Conservation (phyloP, 2,888 invertebrate species). For the Rhopalosiphum nymphaeae region DNA sequence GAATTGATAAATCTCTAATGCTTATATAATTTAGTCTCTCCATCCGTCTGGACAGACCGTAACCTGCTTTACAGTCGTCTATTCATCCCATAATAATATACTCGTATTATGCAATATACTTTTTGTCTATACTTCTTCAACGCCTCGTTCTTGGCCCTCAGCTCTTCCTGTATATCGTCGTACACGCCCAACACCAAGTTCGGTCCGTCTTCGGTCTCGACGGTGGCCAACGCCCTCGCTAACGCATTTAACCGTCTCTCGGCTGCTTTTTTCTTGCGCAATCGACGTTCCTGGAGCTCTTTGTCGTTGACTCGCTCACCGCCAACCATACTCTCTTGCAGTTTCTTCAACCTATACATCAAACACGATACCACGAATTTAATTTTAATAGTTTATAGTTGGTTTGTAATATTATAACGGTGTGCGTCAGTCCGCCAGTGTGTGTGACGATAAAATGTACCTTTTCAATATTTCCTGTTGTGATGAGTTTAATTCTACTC, state of each 20-base stretch:
- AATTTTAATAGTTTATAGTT: background rate
- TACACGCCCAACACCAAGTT: conserved; percentile 80
- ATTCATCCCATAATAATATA: background rate
- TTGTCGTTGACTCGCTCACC: conserved; percentile 82
- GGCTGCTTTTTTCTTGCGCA: conserved; percentile 78
- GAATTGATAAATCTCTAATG: background rate
- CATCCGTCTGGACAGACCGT: background rate
- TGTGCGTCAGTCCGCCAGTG: no score
- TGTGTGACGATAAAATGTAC: conserved; percentile 67
- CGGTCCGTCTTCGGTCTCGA: conserved; percentile 77
- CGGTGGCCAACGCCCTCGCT: conserved; percentile 70
- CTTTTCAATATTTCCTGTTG: conserved; percentile 72
- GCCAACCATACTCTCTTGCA: conserved; percentile 83
- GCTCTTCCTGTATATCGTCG: conserved; percentile 82
- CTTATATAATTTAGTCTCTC: background rate
- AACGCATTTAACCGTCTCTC: conserved; percentile 76
- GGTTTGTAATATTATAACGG: background rate
- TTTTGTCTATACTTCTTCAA: conserved; percentile 78
- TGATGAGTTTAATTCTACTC: conserved; percentile 68
- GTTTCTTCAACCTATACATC: conserved; percentile 73
- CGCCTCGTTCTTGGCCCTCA: conserved; percentile 79
- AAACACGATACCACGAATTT: background rate
- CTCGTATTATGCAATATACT: conserved; percentile 70
- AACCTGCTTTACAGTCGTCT: background rate
- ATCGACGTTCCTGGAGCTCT: conserved; percentile 79